These are phyloP conservation scores for Atractosteus spatula DNA, from an alignment of 2,113 vertebrate genomes.

Conservation along the genomic window DNA sequence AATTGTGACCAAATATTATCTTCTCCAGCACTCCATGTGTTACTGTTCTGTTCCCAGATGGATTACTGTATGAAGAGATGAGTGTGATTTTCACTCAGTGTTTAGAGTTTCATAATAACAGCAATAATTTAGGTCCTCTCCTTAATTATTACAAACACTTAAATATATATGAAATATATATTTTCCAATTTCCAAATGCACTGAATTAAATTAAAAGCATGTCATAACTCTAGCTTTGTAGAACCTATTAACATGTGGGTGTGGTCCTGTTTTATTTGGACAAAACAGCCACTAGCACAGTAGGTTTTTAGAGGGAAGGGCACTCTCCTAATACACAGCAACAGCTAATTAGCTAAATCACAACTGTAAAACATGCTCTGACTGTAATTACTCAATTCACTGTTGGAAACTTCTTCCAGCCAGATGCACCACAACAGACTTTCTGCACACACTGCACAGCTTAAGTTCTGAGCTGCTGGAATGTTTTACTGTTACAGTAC, in stretches of 20 bases:
- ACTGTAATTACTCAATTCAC: slow-evolving; percentile 10
- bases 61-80: not conserved
- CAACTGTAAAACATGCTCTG: not conserved
- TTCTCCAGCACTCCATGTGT: not conserved
- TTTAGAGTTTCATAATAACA: not conserved
- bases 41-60: not conserved
- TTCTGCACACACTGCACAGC: too few relatives aligned
- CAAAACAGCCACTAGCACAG: not conserved
- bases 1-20: too few relatives aligned
- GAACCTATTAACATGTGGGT: not conserved
- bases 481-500: too few relatives aligned
- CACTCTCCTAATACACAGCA: not conserved
- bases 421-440: too few relatives aligned
- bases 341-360: not conserved
- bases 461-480: too few relatives aligned
- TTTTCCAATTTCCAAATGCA: not conserved
- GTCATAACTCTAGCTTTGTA: not conserved
- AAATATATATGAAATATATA: not conserved
- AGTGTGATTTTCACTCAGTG: not conserved
- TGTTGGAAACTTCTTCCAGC: not conserved
- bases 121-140: too few relatives aligned
- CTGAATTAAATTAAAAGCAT: not conserved
- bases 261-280: slow-evolving; percentile 11
- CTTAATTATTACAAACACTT: not conserved
- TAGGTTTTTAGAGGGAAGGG: not conserved